Base-by-base conservation (phyloP, 2,888 invertebrate genomes). In the Acrocera orbiculus region DNA sequence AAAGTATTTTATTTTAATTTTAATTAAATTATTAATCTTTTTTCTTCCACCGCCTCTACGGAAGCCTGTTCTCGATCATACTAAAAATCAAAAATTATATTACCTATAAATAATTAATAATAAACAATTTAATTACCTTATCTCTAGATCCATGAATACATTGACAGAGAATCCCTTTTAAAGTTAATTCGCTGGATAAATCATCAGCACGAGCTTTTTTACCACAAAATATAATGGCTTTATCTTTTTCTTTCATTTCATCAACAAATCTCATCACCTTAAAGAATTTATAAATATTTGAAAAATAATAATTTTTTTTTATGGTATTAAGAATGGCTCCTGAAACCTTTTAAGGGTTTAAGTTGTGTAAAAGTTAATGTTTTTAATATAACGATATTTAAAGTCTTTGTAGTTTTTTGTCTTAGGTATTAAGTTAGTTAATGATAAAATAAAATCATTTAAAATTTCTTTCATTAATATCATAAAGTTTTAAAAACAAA, bases 101-200 rank as follows among this genome's bases (percentile, higher is more conserved):
- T n/a, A 9, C 2, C 4, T 13, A 26, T 11, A 5, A 11, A 14
- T 24, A 25, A n/a, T n/a, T 3, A 10, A 30, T 20, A 15, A 14
- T 9, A 7, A 26, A 29, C 6, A n/a, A n/a, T 9, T 22, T 24
- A 29, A 16, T 34, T 40, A 52, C 47, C 49, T 80, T 89, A 15
- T 89, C 90, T 32, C 89, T 68, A 48, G 83, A 83, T 10, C 93
- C 92, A 60, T 93, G 93, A 42, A 95, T 73, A 36, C 81, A 75
- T 52, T 85, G 78, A 41, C 79, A 79, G 32, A 61, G 53, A 15
- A 82, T 67, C 0, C 76, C 75, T 40, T 65, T 63, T 37, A 87
- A 47, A 5, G 71, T 67, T 34, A 93, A 59, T 42, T 92, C 85
- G 43, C 82, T 76, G 0, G 83, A 69, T 15, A 93, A 60, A 50